Evolutionary conservation across 2,113 vertebrate genomes (phyloP).

Genomic region (Hymenochirus boettgeri): DNA sequence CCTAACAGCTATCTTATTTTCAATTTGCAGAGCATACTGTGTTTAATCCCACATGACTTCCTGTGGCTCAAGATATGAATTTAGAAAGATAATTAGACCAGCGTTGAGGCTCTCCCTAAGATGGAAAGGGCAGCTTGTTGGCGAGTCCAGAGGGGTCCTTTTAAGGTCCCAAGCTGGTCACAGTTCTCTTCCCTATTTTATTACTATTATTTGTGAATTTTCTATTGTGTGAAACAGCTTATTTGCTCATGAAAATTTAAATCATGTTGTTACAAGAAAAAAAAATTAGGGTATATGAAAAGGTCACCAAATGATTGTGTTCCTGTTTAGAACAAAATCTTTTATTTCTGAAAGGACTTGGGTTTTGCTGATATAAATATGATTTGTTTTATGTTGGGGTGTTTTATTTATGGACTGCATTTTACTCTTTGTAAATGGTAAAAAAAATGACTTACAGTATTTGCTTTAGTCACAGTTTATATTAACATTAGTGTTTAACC

Average conservation of each 20-base stretch:
- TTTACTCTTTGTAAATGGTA: not conserved
- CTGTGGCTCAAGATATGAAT: conserved; percentile 73
- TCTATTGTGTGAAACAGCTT: conserved; percentile 58
- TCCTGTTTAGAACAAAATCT: conserved; percentile 21
- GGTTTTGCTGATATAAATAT: conserved; percentile 13
- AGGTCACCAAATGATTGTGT: conserved; percentile 35
- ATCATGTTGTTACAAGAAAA: conserved; percentile 59
- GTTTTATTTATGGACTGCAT: conserved; percentile 21
- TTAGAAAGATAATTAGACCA: conserved; percentile 82
- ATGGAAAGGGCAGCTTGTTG: conserved; percentile 52
- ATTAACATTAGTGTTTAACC: too few species aligned
- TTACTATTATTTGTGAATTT: conserved; percentile 43
- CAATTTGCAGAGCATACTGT: conserved; percentile 80
- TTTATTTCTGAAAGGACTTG: conserved; percentile 24
- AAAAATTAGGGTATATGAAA: conserved; percentile 30
- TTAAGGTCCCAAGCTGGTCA: conserved; percentile 56
- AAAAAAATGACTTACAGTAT: too few species aligned
- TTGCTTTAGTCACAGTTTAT: too few species aligned
- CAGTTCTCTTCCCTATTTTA: conserved; percentile 47
- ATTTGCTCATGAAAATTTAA: conserved; percentile 73
- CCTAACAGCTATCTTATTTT: conserved; percentile 82
- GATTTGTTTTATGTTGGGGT: conserved; percentile 12
- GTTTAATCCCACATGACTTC: conserved; percentile 73
- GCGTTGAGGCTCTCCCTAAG: conserved; percentile 52
- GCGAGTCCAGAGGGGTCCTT: conserved; percentile 66